Evolutionary conservation across 1,140 invertebrate genomes (phyloP), one percentile per base, ranked within the genome.

Genomic region (Vanessa atalanta): DNA sequence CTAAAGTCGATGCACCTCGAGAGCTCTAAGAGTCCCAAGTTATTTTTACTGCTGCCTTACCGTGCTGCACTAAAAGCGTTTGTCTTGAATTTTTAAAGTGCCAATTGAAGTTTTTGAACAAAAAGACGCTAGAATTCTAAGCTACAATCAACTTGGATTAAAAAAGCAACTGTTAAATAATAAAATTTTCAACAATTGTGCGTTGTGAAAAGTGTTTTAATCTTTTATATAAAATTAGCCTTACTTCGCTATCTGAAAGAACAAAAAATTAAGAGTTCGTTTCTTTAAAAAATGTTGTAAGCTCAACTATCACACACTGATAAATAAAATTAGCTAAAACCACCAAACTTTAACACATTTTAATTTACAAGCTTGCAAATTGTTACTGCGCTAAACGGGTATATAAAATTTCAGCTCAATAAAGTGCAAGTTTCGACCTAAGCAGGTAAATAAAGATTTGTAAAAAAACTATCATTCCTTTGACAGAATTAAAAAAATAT

Each of bases 21-120:
- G 78, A 84, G 81, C 76, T 79, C 76, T 79, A 80, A 86, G 82
- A 82, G 81, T 86, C 78, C 79, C 77, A 78, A 83, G 85, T 87
- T 89, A 87, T 86, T 91, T 91, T 90, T 86, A 85, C 78, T 79
- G 77, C 74, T 81, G 81, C 80, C 80, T 81, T 61, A 73, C 75
- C 75, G 79, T 81, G 72, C 43, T 73, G 64, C 78, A 82, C 83
- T 92, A 90, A 92, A 92, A 92, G 88, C 86, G 83, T 90, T 92
- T 90, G 88, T 84, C 83, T 90, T 92, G 86, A 89, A 92, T 92
- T 89, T 88, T 91, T 92, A 90, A 92, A 90, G 85, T 88, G 80
- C 79, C 86, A 89, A 88, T 90, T 84, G 83, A 86, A 87, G 80
- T 91, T 87, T 85, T 78, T 83, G 77, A 80, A 79, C 72, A 70